Conservation (phyloP, 2,797 vertebrate species). For the Lagothrix lagotricha region DNA sequence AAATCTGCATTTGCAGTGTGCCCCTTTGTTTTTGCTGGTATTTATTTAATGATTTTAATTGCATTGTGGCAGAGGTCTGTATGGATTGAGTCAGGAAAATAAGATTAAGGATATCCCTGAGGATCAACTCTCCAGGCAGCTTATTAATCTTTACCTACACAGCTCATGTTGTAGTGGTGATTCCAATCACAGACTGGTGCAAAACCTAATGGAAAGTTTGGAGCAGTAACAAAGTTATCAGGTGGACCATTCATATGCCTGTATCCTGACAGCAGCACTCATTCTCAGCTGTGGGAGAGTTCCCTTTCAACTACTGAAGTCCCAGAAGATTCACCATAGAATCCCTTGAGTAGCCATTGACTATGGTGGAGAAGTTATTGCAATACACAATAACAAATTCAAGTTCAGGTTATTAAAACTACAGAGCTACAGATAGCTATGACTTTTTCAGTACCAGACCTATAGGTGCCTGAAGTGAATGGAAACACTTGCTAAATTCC, state of each 20-base stretch:
- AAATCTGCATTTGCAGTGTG: constrained; percentile 27
- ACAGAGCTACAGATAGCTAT: neutral
- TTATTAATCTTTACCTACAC: constrained; percentile 45
- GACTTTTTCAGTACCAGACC: neutral
- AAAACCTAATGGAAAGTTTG: constrained; percentile 22
- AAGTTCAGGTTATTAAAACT: neutral
- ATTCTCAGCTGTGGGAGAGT: neutral
- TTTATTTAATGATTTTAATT: constrained; percentile 71
- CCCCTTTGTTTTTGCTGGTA: constrained; percentile 34
- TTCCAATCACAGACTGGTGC: neutral
- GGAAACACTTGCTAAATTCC: neutral
- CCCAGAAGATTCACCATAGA: neutral
- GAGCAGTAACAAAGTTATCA: neutral
- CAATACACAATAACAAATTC: neutral
- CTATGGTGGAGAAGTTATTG: neutral
- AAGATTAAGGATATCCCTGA: constrained; percentile 33
- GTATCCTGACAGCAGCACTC: neutral
- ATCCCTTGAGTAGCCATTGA: neutral
- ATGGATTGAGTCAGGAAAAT: constrained; percentile 62
- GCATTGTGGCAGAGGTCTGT: neutral
- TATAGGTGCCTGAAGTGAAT: neutral
- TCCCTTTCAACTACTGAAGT: neutral
- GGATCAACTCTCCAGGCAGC: constrained; percentile 8
- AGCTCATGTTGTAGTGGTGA: neutral
- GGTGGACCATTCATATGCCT: neutral